Conservation (phyloP, 2,797 vertebrate genomes). For the Esox masquinongy region DNA sequence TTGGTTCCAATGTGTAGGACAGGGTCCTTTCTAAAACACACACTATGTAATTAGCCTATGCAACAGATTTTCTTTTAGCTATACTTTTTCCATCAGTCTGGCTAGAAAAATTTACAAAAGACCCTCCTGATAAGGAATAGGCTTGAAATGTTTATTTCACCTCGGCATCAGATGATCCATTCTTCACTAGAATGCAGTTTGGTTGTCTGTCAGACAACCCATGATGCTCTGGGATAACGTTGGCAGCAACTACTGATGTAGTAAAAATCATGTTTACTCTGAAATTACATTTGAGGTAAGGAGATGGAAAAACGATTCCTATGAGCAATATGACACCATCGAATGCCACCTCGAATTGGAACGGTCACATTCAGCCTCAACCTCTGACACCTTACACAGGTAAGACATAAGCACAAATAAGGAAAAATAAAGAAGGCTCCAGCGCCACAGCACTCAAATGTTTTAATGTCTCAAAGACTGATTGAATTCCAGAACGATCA, state of each 20-base stretch:
- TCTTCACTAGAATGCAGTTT: constrained; percentile 3
- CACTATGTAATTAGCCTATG: constrained; percentile 29
- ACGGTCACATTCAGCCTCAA: neutral
- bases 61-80: too few relatives aligned
- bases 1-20: constrained; percentile 40
- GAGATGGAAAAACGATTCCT: neutral
- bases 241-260: neutral
- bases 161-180: neutral
- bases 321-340: neutral
- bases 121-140: neutral
- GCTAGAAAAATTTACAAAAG: neutral
- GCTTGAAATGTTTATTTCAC: constrained; percentile 8
- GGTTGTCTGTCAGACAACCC: constrained; percentile 22
- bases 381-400: neutral
- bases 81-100: neutral
- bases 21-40: constrained; percentile 17
- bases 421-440: neutral
- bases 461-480: neutral
- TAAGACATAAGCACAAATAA: neutral
- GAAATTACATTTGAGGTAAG: neutral
- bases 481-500: neutral
- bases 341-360: neutral
- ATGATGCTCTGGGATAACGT: neutral
- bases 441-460: neutral
- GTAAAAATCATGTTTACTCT: neutral